These are phyloP conservation scores for Anguilla obscura DNA, from an alignment of 2,797 vertebrate genomes.

Conservation along the genomic window DNA sequence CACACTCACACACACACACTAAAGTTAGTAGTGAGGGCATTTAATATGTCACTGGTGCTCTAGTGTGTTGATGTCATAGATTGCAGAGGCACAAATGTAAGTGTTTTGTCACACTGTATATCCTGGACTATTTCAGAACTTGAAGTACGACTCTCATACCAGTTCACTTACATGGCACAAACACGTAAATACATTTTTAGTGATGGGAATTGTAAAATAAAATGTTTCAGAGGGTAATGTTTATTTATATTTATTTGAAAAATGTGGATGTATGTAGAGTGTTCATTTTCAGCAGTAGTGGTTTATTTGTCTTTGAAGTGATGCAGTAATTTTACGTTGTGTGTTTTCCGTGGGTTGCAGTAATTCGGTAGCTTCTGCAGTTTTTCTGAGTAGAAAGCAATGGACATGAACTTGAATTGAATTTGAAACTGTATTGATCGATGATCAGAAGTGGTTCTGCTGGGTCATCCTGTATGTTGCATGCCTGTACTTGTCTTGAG, in stretches of 20 bases:
- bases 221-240: not conserved
- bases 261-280: not conserved
- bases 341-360: not conserved
- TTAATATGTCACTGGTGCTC: not conserved
- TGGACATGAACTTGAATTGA: not conserved
- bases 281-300: not conserved
- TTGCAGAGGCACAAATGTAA: not conserved
- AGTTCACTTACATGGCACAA: not conserved
- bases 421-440: not conserved
- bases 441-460: not conserved
- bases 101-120: not conserved
- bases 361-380: not conserved
- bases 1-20: not conserved
- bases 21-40: not conserved
- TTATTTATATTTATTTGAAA: not conserved
- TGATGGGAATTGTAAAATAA: not conserved
- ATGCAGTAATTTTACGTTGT: not conserved
- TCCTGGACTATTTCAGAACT: not conserved
- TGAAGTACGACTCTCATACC: not conserved
- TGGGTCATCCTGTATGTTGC: not conserved
- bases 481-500: not conserved
- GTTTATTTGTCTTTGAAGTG: not conserved
- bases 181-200: not conserved
- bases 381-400: not conserved
- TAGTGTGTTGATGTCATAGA: not conserved